These are phyloP conservation scores for Holacanthella duospinosa DNA, from an alignment of 2,888 invertebrate genomes.

Conservation along the genomic window DNA sequence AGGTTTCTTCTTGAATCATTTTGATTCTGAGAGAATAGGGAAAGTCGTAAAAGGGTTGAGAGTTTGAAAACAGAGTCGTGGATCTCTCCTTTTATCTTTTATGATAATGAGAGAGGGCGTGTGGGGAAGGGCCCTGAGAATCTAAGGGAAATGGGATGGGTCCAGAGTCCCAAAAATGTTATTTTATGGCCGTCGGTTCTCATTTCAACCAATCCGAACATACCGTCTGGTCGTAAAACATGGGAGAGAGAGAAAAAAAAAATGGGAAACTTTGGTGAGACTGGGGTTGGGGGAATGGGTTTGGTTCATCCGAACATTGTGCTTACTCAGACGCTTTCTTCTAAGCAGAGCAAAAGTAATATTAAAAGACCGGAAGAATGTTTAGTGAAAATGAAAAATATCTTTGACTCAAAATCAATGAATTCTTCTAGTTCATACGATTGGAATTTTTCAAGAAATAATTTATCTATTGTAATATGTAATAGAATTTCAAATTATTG, in stretches of 20 bases:
- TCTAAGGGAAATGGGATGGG: not conserved
- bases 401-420: too few relatives aligned
- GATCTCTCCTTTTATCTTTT: not conserved
- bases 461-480: too few relatives aligned
- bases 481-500: too few relatives aligned
- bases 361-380: too few relatives aligned
- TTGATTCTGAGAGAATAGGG: not conserved
- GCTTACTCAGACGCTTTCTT: too few relatives aligned
- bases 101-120: slow-evolving; percentile 1
- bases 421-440: too few relatives aligned
- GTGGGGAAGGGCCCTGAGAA: not conserved
- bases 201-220: not conserved
- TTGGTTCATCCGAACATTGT: too few relatives aligned
- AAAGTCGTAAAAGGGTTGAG: slow-evolving; percentile 1
- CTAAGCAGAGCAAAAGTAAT: not conserved
- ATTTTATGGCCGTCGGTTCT: not conserved
- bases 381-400: too few relatives aligned
- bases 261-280: not conserved
- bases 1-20: too few relatives aligned
- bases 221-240: not conserved
- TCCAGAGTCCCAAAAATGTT: not conserved
- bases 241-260: not conserved
- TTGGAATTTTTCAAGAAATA: too few relatives aligned
- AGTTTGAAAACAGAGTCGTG: not conserved
- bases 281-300: not conserved